These are phyloP conservation scores for Tetragnatha montana DNA, from an alignment of 2,888 invertebrate species.

Conservation along the genomic window DNA sequence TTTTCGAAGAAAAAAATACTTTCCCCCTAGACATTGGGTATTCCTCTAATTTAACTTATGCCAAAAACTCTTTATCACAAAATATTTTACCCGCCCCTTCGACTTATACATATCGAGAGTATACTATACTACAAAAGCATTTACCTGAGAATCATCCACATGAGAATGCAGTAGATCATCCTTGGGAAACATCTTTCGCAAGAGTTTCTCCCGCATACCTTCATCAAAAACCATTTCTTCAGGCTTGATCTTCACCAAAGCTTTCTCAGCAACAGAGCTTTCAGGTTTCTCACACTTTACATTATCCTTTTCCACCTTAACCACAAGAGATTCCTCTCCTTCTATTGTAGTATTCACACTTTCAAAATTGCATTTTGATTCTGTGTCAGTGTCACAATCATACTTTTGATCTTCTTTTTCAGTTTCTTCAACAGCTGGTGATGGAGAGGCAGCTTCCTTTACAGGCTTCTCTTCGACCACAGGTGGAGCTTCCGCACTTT, in stretches of 20 bases:
- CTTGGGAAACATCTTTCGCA: constrained; percentile 45
- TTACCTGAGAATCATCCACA: constrained; percentile 67
- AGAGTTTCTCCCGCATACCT: constrained; percentile 37
- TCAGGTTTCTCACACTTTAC: constrained; percentile 52
- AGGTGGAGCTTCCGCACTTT: constrained; percentile 66
- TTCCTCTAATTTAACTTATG: too few relatives aligned
- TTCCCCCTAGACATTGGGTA: too few relatives aligned
- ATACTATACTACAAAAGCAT: too few relatives aligned
- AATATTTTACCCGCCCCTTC: too few relatives aligned
- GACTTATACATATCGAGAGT: too few relatives aligned
- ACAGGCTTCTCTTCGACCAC: neutral
- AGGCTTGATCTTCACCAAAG: constrained; percentile 40
- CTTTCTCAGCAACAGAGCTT: constrained; percentile 10
- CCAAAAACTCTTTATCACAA: too few relatives aligned
- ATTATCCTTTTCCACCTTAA: constrained; percentile 26
- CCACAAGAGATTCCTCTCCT: constrained; percentile 34
- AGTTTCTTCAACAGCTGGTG: constrained; percentile 1
- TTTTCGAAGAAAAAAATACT: too few relatives aligned
- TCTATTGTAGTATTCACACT: neutral
- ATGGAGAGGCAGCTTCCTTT: neutral
- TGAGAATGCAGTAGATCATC: constrained; percentile 59
- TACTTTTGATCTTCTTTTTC: constrained; percentile 66
- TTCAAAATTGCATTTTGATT: constrained; percentile 58
- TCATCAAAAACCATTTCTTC: constrained; percentile 49
- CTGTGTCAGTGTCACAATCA: constrained; percentile 69